These are phyloP conservation scores for Achroia grisella DNA, from an alignment of 1,140 invertebrate species.

Conservation along the genomic window DNA sequence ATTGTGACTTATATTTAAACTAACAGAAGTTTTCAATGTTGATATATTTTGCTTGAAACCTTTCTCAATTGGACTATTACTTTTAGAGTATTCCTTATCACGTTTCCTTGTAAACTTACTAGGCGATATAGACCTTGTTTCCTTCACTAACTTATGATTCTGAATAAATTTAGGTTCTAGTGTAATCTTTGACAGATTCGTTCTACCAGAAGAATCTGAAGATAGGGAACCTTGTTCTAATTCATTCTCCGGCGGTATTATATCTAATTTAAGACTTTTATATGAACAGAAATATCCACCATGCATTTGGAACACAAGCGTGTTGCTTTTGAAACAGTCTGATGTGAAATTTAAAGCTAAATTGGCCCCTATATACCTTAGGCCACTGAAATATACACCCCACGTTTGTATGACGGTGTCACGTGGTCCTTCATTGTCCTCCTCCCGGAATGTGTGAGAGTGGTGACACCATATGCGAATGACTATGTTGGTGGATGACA, in stretches of 20 bases:
- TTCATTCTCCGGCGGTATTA: slow-evolving; percentile 61
- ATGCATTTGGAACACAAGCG: slow-evolving; percentile 90
- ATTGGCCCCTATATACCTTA: slow-evolving; percentile 86
- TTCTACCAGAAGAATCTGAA: slow-evolving; percentile 51
- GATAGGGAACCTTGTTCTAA: slow-evolving; percentile 54
- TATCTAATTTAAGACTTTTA: slow-evolving; percentile 72
- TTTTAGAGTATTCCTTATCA: slow-evolving; percentile 64
- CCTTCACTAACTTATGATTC: slow-evolving; percentile 39
- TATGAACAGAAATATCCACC: slow-evolving; percentile 88
- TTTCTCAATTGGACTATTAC: slow-evolving; percentile 58
- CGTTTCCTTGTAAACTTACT: slow-evolving; percentile 41
- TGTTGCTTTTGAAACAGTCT: slow-evolving; percentile 82
- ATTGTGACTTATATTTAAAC: slow-evolving; percentile 40
- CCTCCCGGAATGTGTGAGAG: slow-evolving; percentile 25
- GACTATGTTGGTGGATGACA: slow-evolving; percentile 73
- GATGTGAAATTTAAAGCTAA: slow-evolving; percentile 80
- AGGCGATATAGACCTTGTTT: slow-evolving; percentile 59
- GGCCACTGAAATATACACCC: slow-evolving; percentile 88
- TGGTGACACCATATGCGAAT: slow-evolving; percentile 75
- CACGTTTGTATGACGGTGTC: slow-evolving; percentile 82
- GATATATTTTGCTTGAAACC: slow-evolving; percentile 58
- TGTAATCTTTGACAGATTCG: slow-evolving; percentile 39
- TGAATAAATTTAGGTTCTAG: slow-evolving; percentile 41
- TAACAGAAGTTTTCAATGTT: slow-evolving; percentile 39
- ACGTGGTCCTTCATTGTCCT: slow-evolving; percentile 21